phyloP scores from a whole-genome alignment of 2,113 vertebrate species.

The Mormoops blainvillei region DNA sequence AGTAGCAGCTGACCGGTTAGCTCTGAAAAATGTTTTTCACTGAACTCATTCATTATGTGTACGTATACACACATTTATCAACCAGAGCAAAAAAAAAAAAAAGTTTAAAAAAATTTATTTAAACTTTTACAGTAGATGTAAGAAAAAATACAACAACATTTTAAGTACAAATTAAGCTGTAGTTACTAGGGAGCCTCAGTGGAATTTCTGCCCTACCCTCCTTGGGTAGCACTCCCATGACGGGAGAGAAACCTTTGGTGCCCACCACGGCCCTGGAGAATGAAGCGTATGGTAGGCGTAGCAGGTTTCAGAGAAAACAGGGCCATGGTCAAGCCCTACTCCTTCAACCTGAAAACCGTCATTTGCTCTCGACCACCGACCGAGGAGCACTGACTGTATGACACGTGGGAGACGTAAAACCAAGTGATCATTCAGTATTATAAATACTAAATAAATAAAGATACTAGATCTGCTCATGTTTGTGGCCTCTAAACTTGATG shows the following conservation, averaged over 20 bases:
- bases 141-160: neutral
- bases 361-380: neutral
- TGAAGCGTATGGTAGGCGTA: accelerated
- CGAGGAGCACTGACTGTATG: neutral
- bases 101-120: neutral
- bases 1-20: neutral
- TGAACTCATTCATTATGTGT: neutral
- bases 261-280: accelerated
- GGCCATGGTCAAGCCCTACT: neutral
- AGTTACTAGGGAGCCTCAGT: neutral
- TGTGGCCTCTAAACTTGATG: neutral
- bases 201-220: neutral
- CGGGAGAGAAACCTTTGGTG: neutral
- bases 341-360: neutral
- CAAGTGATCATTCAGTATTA: neutral
- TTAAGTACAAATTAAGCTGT: neutral
- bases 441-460: neutral
- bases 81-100: neutral
- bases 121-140: neutral
- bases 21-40: neutral
- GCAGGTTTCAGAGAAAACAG: neutral
- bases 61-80: neutral
- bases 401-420: neutral
- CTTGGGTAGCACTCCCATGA: neutral
- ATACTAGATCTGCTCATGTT: neutral